Conservation (phyloP, 2,888 invertebrate species). For the Ormyrus thymus region DNA sequence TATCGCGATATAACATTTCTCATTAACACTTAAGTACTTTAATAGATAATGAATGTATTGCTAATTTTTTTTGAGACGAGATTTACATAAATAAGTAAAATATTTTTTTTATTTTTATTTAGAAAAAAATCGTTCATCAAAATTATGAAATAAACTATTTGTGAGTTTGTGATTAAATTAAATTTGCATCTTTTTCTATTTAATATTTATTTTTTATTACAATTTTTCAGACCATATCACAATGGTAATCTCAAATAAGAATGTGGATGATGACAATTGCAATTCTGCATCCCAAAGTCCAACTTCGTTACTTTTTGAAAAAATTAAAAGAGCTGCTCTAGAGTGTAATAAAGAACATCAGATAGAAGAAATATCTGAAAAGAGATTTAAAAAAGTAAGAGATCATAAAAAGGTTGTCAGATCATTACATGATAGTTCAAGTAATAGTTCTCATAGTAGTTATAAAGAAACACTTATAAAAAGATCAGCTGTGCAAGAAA, state of each 20-base stretch:
- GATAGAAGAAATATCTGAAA: background rate
- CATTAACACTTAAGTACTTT: no score
- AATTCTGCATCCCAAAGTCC: background rate
- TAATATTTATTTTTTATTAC: background rate
- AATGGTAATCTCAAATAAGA: background rate
- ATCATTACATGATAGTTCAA: background rate
- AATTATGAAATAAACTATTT: background rate
- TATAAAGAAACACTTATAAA: constrained; percentile 1
- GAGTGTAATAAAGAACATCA: background rate
- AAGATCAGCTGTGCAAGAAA: constrained; percentile 30
- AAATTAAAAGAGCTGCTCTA: background rate
- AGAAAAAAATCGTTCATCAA: background rate
- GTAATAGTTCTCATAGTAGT: background rate
- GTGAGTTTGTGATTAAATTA: constrained; percentile 4
- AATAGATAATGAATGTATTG: no score
- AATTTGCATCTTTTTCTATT: background rate
- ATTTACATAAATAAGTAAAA: no score
- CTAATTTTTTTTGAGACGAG: no score
- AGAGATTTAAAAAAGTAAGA: background rate
- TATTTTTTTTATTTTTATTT: background rate
- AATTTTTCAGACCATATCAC: constrained; percentile 1
- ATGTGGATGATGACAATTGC: background rate
- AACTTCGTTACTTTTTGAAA: constrained; percentile 3
- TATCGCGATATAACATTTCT: no score
- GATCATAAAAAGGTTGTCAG: background rate